Evolutionary conservation across 2,888 invertebrate genomes (phyloP), one percentile per base, ranked within the genome.

Genomic region (Yponomeuta cagnagella): DNA sequence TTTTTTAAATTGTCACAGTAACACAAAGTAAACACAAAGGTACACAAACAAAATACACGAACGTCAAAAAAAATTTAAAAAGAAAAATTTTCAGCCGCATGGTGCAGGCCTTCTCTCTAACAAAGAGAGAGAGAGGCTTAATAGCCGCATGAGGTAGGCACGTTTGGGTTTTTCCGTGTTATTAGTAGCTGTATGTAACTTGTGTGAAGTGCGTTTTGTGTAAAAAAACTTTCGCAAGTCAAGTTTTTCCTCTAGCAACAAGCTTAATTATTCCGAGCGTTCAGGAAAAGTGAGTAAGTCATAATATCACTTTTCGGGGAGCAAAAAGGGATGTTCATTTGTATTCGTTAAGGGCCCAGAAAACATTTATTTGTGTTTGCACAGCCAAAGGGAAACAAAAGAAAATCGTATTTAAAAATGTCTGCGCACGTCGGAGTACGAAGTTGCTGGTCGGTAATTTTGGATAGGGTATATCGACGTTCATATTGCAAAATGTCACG

Each of bases 341-440:
- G 66, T 71, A 71, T 69, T 71, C 68, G 68, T 71, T 71, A 71
- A 64, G 23, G 43, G 64, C 23, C 30, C 30, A 72, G 71, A 77
- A 79, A 76, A 77, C 77, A 79, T 81, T 81, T 79, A 76, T 81
- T 80, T 79, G 76, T 76, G 73, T 79, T 79, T 76, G 74, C 74
- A 73, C 72, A 68, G 64, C 73, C 70, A 71, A 72, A 73, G 71
- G 73, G 74, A 75, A 77, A 77, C 76, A 78, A 77, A 77, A 75
- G 76, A 71, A 73, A 76, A 75, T 75, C 72, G 64, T 71, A 72
- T 73, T 73, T 72, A 75, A 73, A 73, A 72, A 73, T 70, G 64
- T 67, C 68, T 52, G 72, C 68, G 52, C 43, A 64, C 72, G 69
- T 70, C 69, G 71, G 67, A 48, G 58, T 15, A 69, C 64, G 69